These are phyloP conservation scores for Iphiclides podalirius DNA, from an alignment of 2,888 invertebrate genomes.

Conservation along the genomic window DNA sequence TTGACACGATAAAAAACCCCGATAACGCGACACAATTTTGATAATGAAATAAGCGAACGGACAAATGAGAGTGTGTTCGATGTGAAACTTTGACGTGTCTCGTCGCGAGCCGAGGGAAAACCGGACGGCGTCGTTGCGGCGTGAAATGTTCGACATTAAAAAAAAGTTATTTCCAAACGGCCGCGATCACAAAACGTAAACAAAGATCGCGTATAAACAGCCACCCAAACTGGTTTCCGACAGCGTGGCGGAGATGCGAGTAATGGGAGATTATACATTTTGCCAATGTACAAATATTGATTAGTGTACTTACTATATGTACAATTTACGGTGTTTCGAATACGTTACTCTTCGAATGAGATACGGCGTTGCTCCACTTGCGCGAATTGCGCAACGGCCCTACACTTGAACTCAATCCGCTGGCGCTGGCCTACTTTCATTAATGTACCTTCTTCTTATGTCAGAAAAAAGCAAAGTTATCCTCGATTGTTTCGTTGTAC, in stretches of 20 bases:
- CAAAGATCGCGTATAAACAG: constrained; percentile 7
- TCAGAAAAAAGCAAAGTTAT: too few relatives aligned
- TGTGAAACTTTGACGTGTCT: background rate
- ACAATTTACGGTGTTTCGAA: too few relatives aligned
- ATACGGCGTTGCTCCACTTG: constrained; percentile 66
- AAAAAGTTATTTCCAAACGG: background rate
- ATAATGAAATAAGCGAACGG: background rate
- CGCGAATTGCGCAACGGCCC: constrained; percentile 68
- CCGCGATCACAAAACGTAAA: constrained; percentile 5
- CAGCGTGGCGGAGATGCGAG: background rate
- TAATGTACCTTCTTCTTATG: constrained; percentile 9
- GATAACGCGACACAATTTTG: constrained; percentile 2
- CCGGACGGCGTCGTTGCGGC: background rate
- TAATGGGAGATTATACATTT: background rate
- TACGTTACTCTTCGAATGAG: constrained; percentile 23
- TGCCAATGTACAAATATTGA: background rate
- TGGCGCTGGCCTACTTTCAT: constrained; percentile 34
- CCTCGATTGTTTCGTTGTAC: too few relatives aligned
- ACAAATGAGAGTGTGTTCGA: background rate
- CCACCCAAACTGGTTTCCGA: constrained; percentile 7
- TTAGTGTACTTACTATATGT: background rate
- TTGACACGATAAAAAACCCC: background rate
- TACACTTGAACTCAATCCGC: constrained; percentile 72
- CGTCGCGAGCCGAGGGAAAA: background rate
- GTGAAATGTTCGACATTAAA: background rate